Conservation (phyloP, 2,888 invertebrate species). For the Isoperla grammatica region DNA sequence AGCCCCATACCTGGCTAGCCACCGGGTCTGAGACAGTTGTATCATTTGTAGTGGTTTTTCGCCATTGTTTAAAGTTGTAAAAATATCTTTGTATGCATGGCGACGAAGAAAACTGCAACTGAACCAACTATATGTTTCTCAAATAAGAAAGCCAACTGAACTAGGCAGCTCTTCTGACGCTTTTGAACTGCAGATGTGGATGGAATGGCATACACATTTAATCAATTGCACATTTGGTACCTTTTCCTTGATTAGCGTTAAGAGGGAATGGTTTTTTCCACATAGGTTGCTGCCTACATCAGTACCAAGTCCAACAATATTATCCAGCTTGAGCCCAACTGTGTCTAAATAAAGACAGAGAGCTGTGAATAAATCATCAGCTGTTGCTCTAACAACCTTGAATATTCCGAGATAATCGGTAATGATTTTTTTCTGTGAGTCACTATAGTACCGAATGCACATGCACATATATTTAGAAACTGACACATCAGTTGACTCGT, state of each 20-base stretch:
- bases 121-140: too few species aligned
- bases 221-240: conserved; percentile 30
- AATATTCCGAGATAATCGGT: conserved; percentile 33
- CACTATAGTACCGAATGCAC: conserved; percentile 33
- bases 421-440: conserved; percentile 26
- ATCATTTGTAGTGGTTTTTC: too few species aligned
- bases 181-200: too few species aligned
- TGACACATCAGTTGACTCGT: conserved; percentile 35
- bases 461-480: conserved; percentile 31
- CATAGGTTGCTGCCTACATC: conserved; percentile 33
- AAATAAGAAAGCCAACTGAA: too few species aligned
- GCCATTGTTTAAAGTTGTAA: too few species aligned
- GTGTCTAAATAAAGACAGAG: too few species aligned
- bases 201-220: too few species aligned
- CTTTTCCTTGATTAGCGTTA: conserved; percentile 29
- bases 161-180: too few species aligned
- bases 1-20: too few species aligned
- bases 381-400: conserved; percentile 28
- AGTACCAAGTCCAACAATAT: conserved; percentile 33
- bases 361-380: conserved; percentile 25
- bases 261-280: conserved; percentile 33
- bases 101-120: too few species aligned
- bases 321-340: conserved; percentile 21
- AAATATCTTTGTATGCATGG: too few species aligned
- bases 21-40: too few species aligned